A percentile compares a stretch with the other conserved stretches of the same genome.
Conservation (phyloP, 2,113 vertebrate genomes). For the Perca schrenkii region DNA sequence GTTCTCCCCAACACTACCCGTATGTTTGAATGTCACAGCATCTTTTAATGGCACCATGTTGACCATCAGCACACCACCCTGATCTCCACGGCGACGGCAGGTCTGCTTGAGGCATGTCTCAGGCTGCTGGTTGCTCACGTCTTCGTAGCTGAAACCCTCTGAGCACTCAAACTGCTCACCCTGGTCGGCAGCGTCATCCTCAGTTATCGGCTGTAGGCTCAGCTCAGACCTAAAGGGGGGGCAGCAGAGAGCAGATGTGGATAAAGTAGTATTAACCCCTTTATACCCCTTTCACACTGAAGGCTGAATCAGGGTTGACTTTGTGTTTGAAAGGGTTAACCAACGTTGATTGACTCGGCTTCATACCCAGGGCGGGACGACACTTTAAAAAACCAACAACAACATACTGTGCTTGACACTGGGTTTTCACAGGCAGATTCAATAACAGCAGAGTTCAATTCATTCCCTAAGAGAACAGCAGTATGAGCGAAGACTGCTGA, state of each 20-base stretch:
- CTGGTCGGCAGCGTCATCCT: conserved; percentile 55
- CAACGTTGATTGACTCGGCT: too few species aligned
- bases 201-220: conserved; percentile 87
- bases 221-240: conserved; percentile 85
- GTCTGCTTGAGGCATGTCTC: conserved; percentile 84
- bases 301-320: too few species aligned
- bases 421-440: too few species aligned
- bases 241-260: conserved; percentile 35
- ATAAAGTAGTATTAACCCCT: neutral
- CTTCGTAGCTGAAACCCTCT: conserved; percentile 92
- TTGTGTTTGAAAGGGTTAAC: too few species aligned
- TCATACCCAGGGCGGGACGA: too few species aligned
- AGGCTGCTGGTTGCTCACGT: conserved; percentile 80
- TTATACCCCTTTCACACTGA: too few species aligned
- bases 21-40: conserved; percentile 84
- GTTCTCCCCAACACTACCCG: conserved; percentile 86
- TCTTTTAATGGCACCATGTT: conserved; percentile 93
- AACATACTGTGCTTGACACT: too few species aligned
- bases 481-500: too few species aligned
- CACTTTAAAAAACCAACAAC: too few species aligned
- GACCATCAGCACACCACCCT: conserved; percentile 84
- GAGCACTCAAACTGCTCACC: conserved; percentile 81
- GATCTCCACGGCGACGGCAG: conserved; percentile 81
- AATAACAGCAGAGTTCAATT: too few species aligned
- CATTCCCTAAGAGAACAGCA: too few species aligned